Conservation (phyloP, 2,888 invertebrate genomes). For the Stenoptilia bipunctidactyla region DNA sequence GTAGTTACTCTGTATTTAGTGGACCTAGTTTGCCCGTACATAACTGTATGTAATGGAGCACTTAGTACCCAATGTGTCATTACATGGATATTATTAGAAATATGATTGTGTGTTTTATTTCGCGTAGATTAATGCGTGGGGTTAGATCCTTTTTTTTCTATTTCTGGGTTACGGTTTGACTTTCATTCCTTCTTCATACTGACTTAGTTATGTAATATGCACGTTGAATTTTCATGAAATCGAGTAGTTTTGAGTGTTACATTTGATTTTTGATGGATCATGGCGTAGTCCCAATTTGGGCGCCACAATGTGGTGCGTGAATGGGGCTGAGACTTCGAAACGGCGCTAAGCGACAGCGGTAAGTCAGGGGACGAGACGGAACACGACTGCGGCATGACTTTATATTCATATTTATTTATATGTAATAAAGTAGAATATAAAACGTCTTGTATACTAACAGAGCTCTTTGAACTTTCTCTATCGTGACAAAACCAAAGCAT, state of each 20-base stretch:
- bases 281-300: slow-evolving; percentile 31
- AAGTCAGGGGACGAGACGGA: slow-evolving; percentile 27
- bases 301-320: slow-evolving; percentile 25
- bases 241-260: slow-evolving; percentile 29
- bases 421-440: slow-evolving; percentile 22
- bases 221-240: slow-evolving; percentile 22
- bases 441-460: slow-evolving; percentile 32
- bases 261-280: slow-evolving; percentile 15
- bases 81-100: slow-evolving; percentile 66
- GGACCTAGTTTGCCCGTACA: slow-evolving; percentile 50
- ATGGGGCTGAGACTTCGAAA: no score
- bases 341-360: slow-evolving; percentile 28
- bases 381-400: slow-evolving; percentile 28
- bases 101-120: slow-evolving; percentile 65
- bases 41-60: slow-evolving; percentile 50
- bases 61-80: slow-evolving; percentile 63
- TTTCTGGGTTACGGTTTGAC: slow-evolving; percentile 33
- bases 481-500: slow-evolving; percentile 26
- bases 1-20: slow-evolving; percentile 50
- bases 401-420: slow-evolving; percentile 17
- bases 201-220: slow-evolving; percentile 34
- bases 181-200: slow-evolving; percentile 18
- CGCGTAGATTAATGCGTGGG: slow-evolving; percentile 39
- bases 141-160: slow-evolving; percentile 30
- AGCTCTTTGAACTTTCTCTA: slow-evolving; percentile 10